Conservation (phyloP, 2,888 invertebrate species). For the Sarcophaga carnaria region DNA sequence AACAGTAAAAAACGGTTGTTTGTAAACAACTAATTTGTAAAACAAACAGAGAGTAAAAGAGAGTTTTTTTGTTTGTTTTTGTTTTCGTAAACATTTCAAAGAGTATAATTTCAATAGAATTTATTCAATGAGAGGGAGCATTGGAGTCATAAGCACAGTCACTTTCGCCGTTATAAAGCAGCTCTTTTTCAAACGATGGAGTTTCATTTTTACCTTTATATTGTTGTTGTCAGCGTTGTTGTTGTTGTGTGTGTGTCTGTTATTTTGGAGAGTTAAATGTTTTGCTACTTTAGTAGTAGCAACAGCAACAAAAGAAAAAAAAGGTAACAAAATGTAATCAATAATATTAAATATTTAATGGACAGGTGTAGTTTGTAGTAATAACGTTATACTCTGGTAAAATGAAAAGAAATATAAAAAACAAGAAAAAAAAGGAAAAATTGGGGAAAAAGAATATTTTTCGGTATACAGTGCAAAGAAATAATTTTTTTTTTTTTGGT, state of each 20-base stretch:
- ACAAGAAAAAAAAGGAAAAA: neutral
- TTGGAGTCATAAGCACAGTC: conserved; percentile 27
- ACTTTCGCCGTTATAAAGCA: neutral
- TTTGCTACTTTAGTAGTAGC: conserved; percentile 45
- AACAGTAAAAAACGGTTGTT: conserved; percentile 5
- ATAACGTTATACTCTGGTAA: conserved; percentile 6
- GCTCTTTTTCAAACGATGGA: neutral
- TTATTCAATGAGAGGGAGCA: conserved; percentile 13
- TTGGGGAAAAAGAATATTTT: neutral
- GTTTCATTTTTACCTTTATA: neutral
- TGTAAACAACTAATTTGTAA: conserved; percentile 60
- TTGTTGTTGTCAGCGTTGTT: neutral
- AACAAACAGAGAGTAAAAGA: conserved; percentile 64
- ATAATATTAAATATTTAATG: conserved; percentile 81
- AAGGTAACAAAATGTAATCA: conserved; percentile 76
- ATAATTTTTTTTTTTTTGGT: no score
- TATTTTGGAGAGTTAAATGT: conserved; percentile 56
- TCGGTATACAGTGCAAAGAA: conserved; percentile 29
- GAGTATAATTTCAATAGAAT: conserved; percentile 28
- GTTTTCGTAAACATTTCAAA: neutral
- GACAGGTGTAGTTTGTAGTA: conserved; percentile 71
- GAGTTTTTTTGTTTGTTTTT: neutral
- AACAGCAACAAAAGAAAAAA: conserved; percentile 13
- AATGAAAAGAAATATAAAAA: conserved; percentile 10
- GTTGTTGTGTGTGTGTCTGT: conserved; percentile 34